Conservation (phyloP, 2,113 vertebrate species). For the human (Homo sapiens) region GRCh38 chr3:73042001-73042500, state of each 20-base stretch:
- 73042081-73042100: neutral
- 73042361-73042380: neutral
- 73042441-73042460: too few species aligned
- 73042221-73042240: conserved; percentile 30
- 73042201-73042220: conserved; percentile 21
- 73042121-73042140: neutral
- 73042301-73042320: conserved; percentile 31
- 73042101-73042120: conserved; percentile 1
- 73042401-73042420: too few species aligned
- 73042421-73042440: too few species aligned
- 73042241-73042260: neutral
- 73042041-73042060: neutral
- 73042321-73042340: neutral
- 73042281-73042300: conserved; percentile 26
- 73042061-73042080: neutral
- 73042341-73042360: neutral
- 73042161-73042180: conserved; percentile 27
- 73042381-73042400: too few species aligned
- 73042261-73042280: neutral
- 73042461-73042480: too few species aligned
- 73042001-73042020: neutral
- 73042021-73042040: neutral
- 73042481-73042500: too few species aligned
- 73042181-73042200: neutral
- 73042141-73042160: neutral